Percentiles rank a stretch among this genome's conserved stretches.
Evolutionary conservation across 2,113 vertebrate species (phyloP).

Genomic region (Myotis davidii): DNA sequence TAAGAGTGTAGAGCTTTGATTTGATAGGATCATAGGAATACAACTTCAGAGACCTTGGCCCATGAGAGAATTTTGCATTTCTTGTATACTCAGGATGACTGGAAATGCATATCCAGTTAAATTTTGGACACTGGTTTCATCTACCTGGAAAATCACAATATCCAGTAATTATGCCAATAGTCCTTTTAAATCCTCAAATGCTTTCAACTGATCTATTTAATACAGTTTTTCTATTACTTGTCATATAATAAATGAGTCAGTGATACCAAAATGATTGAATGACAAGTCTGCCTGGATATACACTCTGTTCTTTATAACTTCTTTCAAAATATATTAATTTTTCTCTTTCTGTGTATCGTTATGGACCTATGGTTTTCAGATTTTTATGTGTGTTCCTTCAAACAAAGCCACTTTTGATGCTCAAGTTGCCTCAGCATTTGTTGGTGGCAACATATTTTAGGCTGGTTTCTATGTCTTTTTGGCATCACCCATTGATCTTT

Average conservation of each 20-base stretch:
- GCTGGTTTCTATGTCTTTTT: not conserved
- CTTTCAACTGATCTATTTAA: not conserved
- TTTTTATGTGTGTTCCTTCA: not conserved
- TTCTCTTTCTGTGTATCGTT: not conserved
- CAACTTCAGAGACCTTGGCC: not conserved
- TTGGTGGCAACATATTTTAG: not conserved
- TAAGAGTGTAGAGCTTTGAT: not conserved
- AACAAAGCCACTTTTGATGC: not conserved
- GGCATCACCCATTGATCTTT: not conserved
- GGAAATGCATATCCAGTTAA: not conserved
- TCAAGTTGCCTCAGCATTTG: not conserved
- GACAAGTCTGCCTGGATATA: not conserved
- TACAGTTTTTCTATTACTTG: not conserved
- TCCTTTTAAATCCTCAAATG: not conserved
- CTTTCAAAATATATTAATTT: not conserved
- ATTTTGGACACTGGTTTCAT: not conserved
- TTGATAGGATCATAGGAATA: not conserved
- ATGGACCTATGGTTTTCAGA: not conserved
- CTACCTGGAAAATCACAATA: not conserved
- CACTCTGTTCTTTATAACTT: not conserved
- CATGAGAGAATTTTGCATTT: not conserved
- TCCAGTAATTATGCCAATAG: not conserved
- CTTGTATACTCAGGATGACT: not conserved
- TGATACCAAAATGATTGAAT: not conserved
- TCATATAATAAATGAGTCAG: not conserved